These are phyloP conservation scores for Vanessa atalanta DNA, from an alignment of 1,140 invertebrate species.

Conservation along the genomic window DNA sequence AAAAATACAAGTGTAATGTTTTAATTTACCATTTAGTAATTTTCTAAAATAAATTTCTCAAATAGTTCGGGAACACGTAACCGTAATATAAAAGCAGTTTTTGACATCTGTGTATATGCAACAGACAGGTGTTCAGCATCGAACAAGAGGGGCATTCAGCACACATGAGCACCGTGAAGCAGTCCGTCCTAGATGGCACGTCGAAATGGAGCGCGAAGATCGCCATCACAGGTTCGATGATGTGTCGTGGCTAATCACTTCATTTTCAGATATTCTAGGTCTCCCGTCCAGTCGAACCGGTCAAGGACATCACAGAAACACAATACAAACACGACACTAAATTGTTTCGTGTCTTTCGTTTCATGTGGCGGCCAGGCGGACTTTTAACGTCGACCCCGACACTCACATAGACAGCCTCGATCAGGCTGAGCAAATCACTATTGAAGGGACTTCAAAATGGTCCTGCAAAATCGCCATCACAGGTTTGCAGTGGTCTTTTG, in stretches of 20 bases:
- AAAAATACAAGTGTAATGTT: too few relatives aligned
- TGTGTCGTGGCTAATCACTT: slow-evolving; percentile 59
- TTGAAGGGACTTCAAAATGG: slow-evolving; percentile 99
- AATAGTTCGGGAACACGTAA: too few relatives aligned
- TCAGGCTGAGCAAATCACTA: slow-evolving; percentile 97
- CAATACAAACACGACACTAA: slow-evolving; percentile 64
- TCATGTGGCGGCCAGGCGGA: slow-evolving; percentile 87
- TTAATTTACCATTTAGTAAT: too few relatives aligned
- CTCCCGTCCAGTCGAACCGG: slow-evolving; percentile 18
- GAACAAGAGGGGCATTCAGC: slow-evolving; percentile 96
- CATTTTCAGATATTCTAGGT: slow-evolving; percentile 37
- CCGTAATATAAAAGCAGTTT: slow-evolving; percentile 3
- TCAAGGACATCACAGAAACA: slow-evolving; percentile 34
- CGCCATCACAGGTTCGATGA: slow-evolving; percentile 97
- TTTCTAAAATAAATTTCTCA: too few relatives aligned
- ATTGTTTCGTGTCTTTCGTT: slow-evolving; percentile 79
- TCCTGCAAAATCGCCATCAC: slow-evolving; percentile 99
- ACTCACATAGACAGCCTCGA: slow-evolving; percentile 99
- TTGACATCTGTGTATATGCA: slow-evolving; percentile 71
- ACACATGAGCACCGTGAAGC: slow-evolving; percentile 98
- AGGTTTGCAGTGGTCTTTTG: slow-evolving; percentile 86
- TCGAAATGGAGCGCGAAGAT: slow-evolving; percentile 99
- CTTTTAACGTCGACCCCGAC: slow-evolving; percentile 98
- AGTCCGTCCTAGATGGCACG: slow-evolving; percentile 99
- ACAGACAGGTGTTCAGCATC: slow-evolving; percentile 96